Evolutionary conservation across 1,140 invertebrate species (phyloP), one percentile per base, ranked within the genome.

Genomic region (Drosophila truncata): DNA sequence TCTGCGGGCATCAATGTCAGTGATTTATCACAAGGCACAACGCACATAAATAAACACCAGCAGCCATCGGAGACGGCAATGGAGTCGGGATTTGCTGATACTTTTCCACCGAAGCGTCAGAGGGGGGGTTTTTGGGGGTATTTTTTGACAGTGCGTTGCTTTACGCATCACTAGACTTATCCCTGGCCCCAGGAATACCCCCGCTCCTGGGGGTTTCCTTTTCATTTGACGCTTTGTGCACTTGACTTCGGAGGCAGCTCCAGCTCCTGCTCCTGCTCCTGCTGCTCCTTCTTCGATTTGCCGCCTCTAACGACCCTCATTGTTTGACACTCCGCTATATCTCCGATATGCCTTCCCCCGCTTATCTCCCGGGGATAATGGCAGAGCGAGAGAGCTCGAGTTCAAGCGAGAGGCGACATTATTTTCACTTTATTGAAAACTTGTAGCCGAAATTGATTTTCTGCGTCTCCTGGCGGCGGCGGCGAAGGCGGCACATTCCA

Each of bases 381-480:
- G 82, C 69, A 65, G 9, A 59, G 41, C 58, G 67, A 35, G 31
- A 41, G 44, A n/a, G n/a, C n/a, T n/a, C n/a, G n/a, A n/a, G n/a
- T n/a, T n/a, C 37, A 25, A 70, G 67, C 13, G n/a, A 10, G 50
- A 55, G 74, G 81, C 77, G 77, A 90, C 84, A 87, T 87, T 87
- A 87, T 87, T 87, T 87, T 87, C 85, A 87, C 84, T 87, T 87
- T 88, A 88, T 88, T 88, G 84, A 88, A 88, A 88, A 88, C 84
- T 88, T 88, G 84, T 88, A 88, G 81, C 81, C 77, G 73, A 90
- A 88, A 88, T 88, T 88, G 84, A 88, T 88, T 88, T 88, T 90
- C 85, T 65, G 67, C 84, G 84, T 88, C 77, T 90, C 84, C 77
- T 86, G 84, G 69, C 75, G 77, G 69, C 63, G 64, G 60, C 18